A percentile compares a stretch with the other conserved stretches of the same genome.
Conservation (phyloP, 2,113 vertebrate species). For the Mobula birostris region DNA sequence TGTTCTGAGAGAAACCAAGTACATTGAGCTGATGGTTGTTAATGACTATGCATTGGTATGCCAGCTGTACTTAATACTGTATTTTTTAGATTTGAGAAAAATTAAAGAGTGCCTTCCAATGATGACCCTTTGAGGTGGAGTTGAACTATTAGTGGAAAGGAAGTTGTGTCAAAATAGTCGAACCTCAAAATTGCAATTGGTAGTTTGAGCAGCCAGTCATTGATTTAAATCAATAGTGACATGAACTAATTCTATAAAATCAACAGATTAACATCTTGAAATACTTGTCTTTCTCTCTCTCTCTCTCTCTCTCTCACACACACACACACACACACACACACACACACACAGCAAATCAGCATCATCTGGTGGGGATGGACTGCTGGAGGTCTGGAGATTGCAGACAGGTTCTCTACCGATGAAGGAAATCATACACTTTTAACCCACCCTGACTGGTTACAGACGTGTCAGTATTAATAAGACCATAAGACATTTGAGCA, state of each 20-base stretch:
- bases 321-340: too few relatives aligned
- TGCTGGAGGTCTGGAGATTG: too few relatives aligned
- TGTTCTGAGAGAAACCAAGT: constrained; percentile 89
- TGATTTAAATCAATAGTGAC: background rate
- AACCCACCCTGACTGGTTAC: too few relatives aligned
- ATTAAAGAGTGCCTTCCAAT: background rate
- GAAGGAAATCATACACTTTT: too few relatives aligned
- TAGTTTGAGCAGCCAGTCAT: background rate
- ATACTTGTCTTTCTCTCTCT: too few relatives aligned
- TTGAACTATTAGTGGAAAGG: background rate
- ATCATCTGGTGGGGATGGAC: background rate
- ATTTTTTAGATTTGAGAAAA: background rate
- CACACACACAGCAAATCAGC: background rate
- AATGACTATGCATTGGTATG: constrained; percentile 84
- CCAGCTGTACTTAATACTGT: background rate
- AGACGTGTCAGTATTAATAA: too few relatives aligned
- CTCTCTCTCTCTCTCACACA: too few relatives aligned
- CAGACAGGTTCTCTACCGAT: too few relatives aligned
- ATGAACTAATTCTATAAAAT: background rate
- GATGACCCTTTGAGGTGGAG: background rate
- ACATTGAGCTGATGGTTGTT: constrained; percentile 86
- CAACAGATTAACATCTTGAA: background rate
- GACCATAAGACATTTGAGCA: too few relatives aligned
- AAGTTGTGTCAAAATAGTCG: background rate
- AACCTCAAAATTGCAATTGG: background rate